Evolutionary conservation across 1,140 invertebrate genomes (phyloP), one percentile per base, ranked within the genome.

Genomic region (Himalopsyche phryganea): DNA sequence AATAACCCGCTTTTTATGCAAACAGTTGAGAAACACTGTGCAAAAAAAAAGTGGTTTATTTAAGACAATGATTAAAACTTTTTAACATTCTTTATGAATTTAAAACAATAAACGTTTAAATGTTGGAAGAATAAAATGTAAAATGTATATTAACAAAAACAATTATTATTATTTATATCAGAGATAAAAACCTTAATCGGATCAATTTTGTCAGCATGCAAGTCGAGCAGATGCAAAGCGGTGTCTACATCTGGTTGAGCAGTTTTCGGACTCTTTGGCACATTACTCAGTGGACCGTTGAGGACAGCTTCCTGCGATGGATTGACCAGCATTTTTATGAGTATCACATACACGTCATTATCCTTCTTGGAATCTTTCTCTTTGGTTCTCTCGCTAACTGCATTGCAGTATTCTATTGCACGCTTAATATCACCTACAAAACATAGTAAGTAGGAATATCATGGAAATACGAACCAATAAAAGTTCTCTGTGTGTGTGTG

Each of bases 391-490:
- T 74, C 64, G 55, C 83, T 84, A 49, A 88, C 84, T 69, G 81
- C 85, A 65, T 87, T 81, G 69, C 94, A 96, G 76, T 97, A 98
- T 50, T 85, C 74, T 66, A 90, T 86, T 0, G 96, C 96, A 67
- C 86, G 85, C 0, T 83, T 68, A 14, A 89, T 81, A 75, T 98
- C 88, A 41, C 91, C 86, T 78, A 53, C 7, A 55, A 47, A 15
- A n/a, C n/a, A n/a, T n/a, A n/a, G n/a, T n/a, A n/a, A n/a, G n/a
- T n/a, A n/a, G n/a, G 6, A 35, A 7, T 35, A 35, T 6, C 33
- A 35, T 7, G 6, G 33, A 7, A 35, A 7, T 35, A 35, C 7
- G 15, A 42, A 15, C 15, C n/a, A n/a, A n/a, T n/a, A n/a, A n/a
- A n/a, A n/a, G 32, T 48, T 11, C n/a, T n/a, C n/a, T n/a, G n/a